These are phyloP conservation scores for Pycnomerus fuliginosus DNA, from an alignment of 2,888 invertebrate genomes.

Conservation along the genomic window DNA sequence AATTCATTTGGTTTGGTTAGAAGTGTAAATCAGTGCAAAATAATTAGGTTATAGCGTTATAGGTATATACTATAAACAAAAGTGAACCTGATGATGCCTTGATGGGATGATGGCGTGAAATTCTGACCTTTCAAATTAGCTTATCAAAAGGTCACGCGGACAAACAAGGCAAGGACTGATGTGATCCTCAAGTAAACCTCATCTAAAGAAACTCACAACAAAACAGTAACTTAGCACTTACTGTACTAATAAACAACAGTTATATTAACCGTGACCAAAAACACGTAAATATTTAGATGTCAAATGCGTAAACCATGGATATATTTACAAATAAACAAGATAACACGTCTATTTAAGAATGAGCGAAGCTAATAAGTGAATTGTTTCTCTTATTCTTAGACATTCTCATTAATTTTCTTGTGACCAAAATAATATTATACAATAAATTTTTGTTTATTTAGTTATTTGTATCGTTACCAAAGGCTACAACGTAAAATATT, in stretches of 20 bases:
- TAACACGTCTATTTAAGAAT: too few relatives aligned
- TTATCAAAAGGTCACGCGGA: slow-evolving; percentile 35
- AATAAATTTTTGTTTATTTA: too few relatives aligned
- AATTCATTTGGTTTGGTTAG: too few relatives aligned
- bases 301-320: slow-evolving; percentile 31
- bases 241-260: too few relatives aligned
- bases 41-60: not conserved
- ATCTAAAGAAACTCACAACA: slow-evolving; percentile 8
- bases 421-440: too few relatives aligned
- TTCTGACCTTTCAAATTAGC: slow-evolving; percentile 16
- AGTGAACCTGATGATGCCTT: too few relatives aligned
- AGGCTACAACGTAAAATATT: too few relatives aligned
- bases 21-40: not conserved
- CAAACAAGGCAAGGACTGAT: slow-evolving; percentile 34
- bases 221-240: too few relatives aligned
- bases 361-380: too few relatives aligned
- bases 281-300: slow-evolving; percentile 33
- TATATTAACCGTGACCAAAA: slow-evolving; percentile 25
- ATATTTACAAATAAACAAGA: slow-evolving; percentile 32
- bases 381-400: too few relatives aligned
- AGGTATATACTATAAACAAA: not conserved
- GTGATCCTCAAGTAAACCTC: slow-evolving; percentile 19
- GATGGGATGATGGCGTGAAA: slow-evolving; percentile 17
- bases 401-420: too few relatives aligned
- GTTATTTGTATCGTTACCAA: too few relatives aligned